A percentile compares a stretch with the other conserved stretches of the same genome.
Conservation (phyloP, 2,797 vertebrate genomes). For the Paguma larvata region DNA sequence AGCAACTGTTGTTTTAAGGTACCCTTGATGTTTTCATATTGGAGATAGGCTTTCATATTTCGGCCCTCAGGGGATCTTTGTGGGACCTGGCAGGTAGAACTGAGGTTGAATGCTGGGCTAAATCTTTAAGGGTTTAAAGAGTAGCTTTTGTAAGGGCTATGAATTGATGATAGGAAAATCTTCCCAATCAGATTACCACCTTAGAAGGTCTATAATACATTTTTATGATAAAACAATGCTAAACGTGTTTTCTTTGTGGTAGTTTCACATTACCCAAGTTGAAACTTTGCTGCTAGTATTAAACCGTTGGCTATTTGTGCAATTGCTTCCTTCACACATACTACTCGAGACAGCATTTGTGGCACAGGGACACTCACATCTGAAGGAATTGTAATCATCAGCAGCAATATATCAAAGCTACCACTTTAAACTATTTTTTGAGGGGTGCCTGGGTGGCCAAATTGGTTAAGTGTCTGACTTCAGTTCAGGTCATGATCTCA, state of each 20-base stretch:
- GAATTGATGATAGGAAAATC: background rate
- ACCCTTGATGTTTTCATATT: rapidly evolving
- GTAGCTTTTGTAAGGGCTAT: background rate
- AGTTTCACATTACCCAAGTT: background rate
- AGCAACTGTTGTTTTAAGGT: background rate
- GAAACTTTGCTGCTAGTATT: constrained; percentile 9
- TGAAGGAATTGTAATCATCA: constrained; percentile 72
- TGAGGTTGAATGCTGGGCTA: background rate
- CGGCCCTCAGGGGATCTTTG: too few species aligned
- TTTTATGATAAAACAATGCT: background rate
- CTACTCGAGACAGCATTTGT: background rate
- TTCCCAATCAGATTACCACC: background rate
- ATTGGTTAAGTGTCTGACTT: too few species aligned
- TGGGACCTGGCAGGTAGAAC: background rate
- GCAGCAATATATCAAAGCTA: constrained; percentile 74
- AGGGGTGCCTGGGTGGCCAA: too few species aligned
- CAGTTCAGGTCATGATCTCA: too few species aligned
- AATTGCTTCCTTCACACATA: constrained; percentile 40
- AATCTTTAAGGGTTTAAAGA: background rate
- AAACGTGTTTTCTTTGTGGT: background rate
- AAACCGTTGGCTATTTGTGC: background rate
- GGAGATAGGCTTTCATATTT: background rate
- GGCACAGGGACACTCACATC: background rate
- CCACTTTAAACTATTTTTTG: constrained; percentile 27
- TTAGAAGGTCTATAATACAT: background rate